These are phyloP conservation scores for Eupleurogrammus muticus DNA, from an alignment of 2,797 vertebrate species.

Conservation along the genomic window DNA sequence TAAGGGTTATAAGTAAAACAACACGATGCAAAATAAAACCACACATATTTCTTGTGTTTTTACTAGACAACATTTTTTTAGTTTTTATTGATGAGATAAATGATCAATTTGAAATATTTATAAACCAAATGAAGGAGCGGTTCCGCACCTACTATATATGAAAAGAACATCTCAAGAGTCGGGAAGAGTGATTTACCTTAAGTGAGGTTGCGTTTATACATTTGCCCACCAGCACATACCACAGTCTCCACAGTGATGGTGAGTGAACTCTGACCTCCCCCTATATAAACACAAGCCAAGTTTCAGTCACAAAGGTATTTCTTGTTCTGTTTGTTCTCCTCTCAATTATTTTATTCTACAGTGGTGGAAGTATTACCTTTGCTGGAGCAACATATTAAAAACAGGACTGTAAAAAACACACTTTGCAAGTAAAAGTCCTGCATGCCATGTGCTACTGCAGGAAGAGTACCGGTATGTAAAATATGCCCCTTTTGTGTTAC, in stretches of 20 bases:
- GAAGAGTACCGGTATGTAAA: not conserved
- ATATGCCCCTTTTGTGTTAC: not conserved
- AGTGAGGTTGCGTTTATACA: not conserved
- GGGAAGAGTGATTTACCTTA: too few species aligned
- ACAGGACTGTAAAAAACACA: not conserved
- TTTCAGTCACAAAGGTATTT: slow-evolving; percentile 23
- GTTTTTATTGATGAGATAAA: too few species aligned
- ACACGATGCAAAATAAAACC: too few species aligned
- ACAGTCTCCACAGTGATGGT: slow-evolving; percentile 45
- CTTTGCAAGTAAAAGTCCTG: not conserved
- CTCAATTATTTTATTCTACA: not conserved
- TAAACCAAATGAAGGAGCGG: too few species aligned
- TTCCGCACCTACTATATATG: too few species aligned
- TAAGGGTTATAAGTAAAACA: too few species aligned
- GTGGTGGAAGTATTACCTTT: not conserved
- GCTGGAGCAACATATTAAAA: not conserved
- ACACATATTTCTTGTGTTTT: too few species aligned
- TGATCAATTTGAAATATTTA: too few species aligned
- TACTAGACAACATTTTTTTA: too few species aligned
- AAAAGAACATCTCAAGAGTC: too few species aligned
- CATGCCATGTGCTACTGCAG: not conserved
- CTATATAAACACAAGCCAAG: slow-evolving; percentile 56
- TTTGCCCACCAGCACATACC: slow-evolving; percentile 27
- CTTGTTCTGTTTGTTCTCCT: not conserved
- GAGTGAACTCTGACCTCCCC: slow-evolving; percentile 65